phyloP scores from a whole-genome alignment of 2,113 vertebrate genomes.

The Burhinus bistriatus region DNA sequence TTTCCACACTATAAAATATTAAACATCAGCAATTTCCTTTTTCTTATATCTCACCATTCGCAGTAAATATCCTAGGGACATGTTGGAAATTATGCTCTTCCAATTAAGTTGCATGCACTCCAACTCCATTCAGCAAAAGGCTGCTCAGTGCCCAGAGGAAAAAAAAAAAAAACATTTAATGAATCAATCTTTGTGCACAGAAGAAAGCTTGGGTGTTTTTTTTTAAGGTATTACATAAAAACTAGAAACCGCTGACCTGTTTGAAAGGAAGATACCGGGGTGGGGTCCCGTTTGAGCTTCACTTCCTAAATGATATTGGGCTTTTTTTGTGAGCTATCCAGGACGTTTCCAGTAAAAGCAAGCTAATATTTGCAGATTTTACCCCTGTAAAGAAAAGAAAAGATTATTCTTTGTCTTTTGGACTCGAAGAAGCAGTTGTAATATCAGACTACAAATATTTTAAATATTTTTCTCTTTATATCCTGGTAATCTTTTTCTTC shows the following conservation, averaged over 20 bases:
- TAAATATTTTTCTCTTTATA: not conserved
- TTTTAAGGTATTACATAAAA: not conserved
- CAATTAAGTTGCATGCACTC: not conserved
- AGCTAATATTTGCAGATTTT: not conserved
- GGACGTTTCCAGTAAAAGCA: not conserved
- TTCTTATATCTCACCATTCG: not conserved
- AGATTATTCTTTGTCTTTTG: not conserved
- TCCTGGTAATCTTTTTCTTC: not conserved
- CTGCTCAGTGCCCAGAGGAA: not conserved
- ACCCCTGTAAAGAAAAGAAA: not conserved
- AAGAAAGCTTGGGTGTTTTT: not conserved
- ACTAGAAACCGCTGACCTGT: not conserved
- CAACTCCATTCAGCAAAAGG: not conserved
- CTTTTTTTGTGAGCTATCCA: not conserved
- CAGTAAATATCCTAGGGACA: not conserved
- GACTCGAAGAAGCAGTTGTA: not conserved
- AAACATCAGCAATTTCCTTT: not conserved
- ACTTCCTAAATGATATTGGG: not conserved
- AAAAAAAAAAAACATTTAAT: not conserved
- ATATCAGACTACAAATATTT: not conserved
- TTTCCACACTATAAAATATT: not conserved
- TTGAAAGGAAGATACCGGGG: not conserved
- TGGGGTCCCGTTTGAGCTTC: not conserved
- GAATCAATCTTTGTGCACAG: constrained; percentile 4
- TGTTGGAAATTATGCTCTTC: not conserved